phyloP scores from a whole-genome alignment of 2,888 invertebrate genomes.

The Smittia sp. region DNA sequence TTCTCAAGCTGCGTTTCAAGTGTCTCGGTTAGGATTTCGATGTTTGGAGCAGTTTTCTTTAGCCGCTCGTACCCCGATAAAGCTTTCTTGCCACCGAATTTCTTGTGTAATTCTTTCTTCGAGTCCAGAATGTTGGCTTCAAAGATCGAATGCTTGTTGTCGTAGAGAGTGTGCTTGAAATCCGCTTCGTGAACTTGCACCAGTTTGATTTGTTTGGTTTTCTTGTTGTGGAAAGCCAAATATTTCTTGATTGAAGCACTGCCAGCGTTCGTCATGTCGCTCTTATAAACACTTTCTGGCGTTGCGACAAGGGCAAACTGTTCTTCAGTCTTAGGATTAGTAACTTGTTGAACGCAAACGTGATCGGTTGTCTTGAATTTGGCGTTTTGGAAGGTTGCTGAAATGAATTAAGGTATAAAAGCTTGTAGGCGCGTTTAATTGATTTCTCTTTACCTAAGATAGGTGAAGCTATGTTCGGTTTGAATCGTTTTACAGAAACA shows the following conservation, averaged over 20 bases:
- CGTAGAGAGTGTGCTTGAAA: neutral
- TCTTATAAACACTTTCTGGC: neutral
- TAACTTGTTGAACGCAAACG: neutral
- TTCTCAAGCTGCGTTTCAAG: neutral
- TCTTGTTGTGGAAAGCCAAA: constrained; percentile 6
- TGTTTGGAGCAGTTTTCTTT: neutral
- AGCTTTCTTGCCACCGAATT: constrained; percentile 24
- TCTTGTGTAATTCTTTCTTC: neutral
- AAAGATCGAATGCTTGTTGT: neutral
- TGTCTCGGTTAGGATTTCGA: neutral
- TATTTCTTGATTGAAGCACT: neutral
- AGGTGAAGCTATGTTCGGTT: neutral
- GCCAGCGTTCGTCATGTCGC: neutral
- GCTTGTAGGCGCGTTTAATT: no score
- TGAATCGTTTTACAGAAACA: neutral
- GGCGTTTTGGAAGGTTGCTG: neutral
- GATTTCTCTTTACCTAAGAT: neutral
- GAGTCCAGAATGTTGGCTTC: neutral
- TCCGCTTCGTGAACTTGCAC: constrained; percentile 3
- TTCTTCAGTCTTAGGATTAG: neutral
- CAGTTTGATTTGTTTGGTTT: neutral
- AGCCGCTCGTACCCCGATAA: neutral
- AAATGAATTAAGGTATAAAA: neutral
- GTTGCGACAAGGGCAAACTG: neutral
- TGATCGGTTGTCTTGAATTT: neutral